Conservation (phyloP, 2,888 invertebrate genomes). For the Zele albiditarsus region DNA sequence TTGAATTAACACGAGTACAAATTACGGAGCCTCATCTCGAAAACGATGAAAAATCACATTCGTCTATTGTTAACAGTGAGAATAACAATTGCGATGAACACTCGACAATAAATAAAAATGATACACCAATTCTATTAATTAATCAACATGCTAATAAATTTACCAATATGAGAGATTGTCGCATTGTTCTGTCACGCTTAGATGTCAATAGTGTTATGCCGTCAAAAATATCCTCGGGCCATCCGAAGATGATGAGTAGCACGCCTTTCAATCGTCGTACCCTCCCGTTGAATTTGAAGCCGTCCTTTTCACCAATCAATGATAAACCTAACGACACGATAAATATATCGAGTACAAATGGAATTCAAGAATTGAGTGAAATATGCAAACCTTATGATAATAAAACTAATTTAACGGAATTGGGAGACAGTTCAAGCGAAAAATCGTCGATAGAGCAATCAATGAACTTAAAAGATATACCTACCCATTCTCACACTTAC, state of each 20-base stretch:
- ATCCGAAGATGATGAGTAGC: slow-evolving; percentile 50
- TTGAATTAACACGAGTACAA: slow-evolving; percentile 12
- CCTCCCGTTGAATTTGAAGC: slow-evolving; percentile 2
- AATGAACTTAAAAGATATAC: not conserved
- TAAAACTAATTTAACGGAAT: not conserved
- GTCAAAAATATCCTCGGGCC: not conserved
- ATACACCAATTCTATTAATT: not conserved
- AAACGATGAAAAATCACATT: not conserved
- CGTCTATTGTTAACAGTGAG: not conserved
- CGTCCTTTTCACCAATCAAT: slow-evolving; percentile 54
- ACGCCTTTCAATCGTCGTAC: slow-evolving; percentile 50
- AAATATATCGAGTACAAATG: not conserved
- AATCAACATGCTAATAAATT: not conserved
- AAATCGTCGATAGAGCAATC: not conserved
- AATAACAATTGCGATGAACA: not conserved
- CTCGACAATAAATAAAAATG: not conserved
- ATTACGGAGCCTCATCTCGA: not conserved
- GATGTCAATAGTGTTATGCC: slow-evolving; percentile 31
- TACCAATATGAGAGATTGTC: not conserved
- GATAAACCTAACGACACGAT: not conserved
- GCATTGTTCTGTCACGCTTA: not conserved
- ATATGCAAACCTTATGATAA: not conserved
- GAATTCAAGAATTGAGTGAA: not conserved
- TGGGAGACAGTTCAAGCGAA: not conserved
- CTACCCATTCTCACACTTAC: not conserved